phyloP scores from a whole-genome alignment of 2,113 vertebrate species.

The Hirundichthys speculiger region DNA sequence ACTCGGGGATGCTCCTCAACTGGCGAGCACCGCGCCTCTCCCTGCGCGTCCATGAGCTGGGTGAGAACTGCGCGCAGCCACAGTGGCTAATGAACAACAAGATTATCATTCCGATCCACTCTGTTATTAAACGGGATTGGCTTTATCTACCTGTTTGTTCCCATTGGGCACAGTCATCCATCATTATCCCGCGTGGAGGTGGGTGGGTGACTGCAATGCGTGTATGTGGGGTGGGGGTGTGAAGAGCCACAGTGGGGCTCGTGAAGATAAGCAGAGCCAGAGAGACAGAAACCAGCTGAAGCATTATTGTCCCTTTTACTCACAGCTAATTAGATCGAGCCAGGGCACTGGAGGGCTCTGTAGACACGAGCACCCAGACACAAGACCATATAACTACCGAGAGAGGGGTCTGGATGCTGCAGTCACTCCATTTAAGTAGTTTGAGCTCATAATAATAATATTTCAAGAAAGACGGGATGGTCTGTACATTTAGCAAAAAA shows the following conservation, averaged over 20 bases:
- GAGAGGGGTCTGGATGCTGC: slow-evolving; percentile 50
- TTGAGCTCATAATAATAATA: slow-evolving; percentile 45
- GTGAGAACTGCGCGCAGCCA: slow-evolving; percentile 55
- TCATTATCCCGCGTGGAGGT: slow-evolving; percentile 76
- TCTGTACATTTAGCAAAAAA: slow-evolving; percentile 19
- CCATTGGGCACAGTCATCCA: slow-evolving; percentile 74
- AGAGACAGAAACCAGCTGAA: slow-evolving; percentile 83
- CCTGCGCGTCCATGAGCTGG: slow-evolving; percentile 25
- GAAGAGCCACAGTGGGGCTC: slow-evolving; percentile 70
- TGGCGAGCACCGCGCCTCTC: slow-evolving; percentile 36
- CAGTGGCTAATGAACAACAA: slow-evolving; percentile 76
- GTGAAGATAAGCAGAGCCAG: slow-evolving; percentile 83
- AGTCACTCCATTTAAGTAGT: slow-evolving; percentile 50
- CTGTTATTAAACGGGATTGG: slow-evolving; percentile 81
- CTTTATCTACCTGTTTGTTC: slow-evolving; percentile 80
- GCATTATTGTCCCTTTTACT: slow-evolving; percentile 84
- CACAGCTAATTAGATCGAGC: slow-evolving; percentile 83
- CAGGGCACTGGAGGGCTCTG: slow-evolving; percentile 70
- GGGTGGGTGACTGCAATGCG: slow-evolving; percentile 43
- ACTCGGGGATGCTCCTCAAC: slow-evolving; percentile 52
- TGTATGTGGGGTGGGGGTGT: slow-evolving; percentile 23
- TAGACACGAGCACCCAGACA: slow-evolving; percentile 70
- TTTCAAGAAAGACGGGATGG: slow-evolving; percentile 27
- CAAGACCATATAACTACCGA: slow-evolving; percentile 51
- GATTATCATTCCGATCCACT: slow-evolving; percentile 79